phyloP scores from a whole-genome alignment of 2,888 invertebrate genomes.

The Heteromurus nitidus region DNA sequence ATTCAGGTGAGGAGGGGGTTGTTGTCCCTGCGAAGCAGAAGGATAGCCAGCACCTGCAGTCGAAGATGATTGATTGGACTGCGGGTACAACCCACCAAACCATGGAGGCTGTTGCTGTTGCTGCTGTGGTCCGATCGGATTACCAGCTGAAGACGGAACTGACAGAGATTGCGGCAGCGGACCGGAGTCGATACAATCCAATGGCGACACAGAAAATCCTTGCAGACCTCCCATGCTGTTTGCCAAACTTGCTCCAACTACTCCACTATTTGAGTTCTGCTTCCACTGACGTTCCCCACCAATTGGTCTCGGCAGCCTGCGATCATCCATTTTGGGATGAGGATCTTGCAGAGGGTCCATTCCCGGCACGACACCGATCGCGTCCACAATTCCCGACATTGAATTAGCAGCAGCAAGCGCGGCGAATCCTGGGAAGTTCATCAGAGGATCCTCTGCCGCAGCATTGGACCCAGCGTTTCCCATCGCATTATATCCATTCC shows the following conservation, averaged over 20 bases:
- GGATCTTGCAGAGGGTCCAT: conserved; percentile 29
- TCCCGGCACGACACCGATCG: conserved; percentile 33
- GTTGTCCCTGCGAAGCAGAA: conserved; percentile 33
- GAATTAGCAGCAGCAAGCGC: conserved; percentile 35
- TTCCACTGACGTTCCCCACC: conserved; percentile 70
- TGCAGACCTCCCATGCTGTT: conserved; percentile 52
- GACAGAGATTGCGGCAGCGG: conserved; percentile 24
- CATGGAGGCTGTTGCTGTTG: conserved; percentile 54
- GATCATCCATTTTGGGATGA: conserved; percentile 68
- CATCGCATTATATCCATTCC: conserved; percentile 26
- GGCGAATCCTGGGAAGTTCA: conserved; percentile 51
- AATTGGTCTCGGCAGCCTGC: conserved; percentile 70
- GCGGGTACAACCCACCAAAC: conserved; percentile 48
- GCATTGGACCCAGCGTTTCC: neutral
- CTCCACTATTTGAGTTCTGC: conserved; percentile 47
- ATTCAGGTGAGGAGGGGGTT: conserved; percentile 46
- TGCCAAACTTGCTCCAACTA: conserved; percentile 43
- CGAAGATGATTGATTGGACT: conserved; percentile 26
- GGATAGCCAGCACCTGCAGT: conserved; percentile 19
- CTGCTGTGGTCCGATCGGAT: conserved; percentile 49
- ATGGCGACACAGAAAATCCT: conserved; percentile 34
- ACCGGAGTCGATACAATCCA: conserved; percentile 53
- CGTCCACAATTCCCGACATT: conserved; percentile 45
- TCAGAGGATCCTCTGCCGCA: conserved; percentile 34
- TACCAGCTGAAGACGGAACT: conserved; percentile 42